These are phyloP conservation scores for Kryptopterus vitreolus DNA, from an alignment of 2,797 vertebrate genomes.

Conservation along the genomic window DNA sequence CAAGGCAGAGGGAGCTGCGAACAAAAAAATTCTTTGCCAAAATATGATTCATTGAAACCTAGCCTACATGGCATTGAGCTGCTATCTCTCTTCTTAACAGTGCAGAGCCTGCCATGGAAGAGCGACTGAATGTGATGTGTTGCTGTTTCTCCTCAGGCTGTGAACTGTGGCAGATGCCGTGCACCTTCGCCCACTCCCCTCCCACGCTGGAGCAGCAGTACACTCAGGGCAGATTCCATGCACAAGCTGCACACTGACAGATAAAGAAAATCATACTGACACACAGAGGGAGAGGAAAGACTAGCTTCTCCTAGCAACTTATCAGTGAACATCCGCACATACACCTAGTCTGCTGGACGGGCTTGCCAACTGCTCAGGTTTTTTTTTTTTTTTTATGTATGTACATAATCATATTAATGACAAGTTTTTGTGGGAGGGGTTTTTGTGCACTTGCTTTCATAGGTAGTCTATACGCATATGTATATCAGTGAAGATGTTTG, in stretches of 20 bases:
- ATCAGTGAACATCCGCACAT: constrained; percentile 42
- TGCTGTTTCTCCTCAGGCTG: constrained; percentile 79
- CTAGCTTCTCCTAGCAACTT: constrained; percentile 52
- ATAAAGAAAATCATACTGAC: constrained; percentile 85
- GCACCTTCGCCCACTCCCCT: constrained; percentile 82
- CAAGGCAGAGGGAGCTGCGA: constrained; percentile 38
- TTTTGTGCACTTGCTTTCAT: constrained; percentile 29
- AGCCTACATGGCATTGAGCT: constrained; percentile 52
- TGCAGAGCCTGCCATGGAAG: constrained; percentile 75
- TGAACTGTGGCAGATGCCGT: constrained; percentile 81
- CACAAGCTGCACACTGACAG: constrained; percentile 81
- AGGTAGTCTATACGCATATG: constrained; percentile 31
- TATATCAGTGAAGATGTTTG: constrained; percentile 26
- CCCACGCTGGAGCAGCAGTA: constrained; percentile 76
- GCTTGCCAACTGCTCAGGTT: constrained; percentile 36
- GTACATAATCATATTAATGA: constrained; percentile 37
- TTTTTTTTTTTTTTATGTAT: constrained; percentile 32
- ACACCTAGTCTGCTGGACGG: constrained; percentile 39
- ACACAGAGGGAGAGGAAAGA: constrained; percentile 55
- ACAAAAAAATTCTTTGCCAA: constrained; percentile 51
- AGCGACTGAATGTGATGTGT: constrained; percentile 77
- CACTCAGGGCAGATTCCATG: constrained; percentile 79
- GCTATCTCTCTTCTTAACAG: constrained; percentile 57
- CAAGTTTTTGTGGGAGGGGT: neutral
- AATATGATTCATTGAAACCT: constrained; percentile 55